Percentiles rank a stretch among this genome's conserved stretches.
Evolutionary conservation across 2,797 vertebrate species (phyloP).

Genomic region (Ataeniobius toweri): DNA sequence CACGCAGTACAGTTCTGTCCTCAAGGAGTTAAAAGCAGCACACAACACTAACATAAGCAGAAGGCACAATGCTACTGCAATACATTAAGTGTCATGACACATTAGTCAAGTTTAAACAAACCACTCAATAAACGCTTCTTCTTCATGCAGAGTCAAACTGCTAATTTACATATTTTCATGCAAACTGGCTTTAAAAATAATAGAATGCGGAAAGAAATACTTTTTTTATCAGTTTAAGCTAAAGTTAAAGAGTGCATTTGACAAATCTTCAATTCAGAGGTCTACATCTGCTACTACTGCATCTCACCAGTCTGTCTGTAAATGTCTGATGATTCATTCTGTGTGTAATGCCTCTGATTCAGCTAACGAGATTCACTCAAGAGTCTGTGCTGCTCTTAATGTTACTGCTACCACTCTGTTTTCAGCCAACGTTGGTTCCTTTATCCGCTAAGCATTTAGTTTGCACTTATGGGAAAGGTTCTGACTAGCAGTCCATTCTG

Average conservation of each 20-base stretch:
- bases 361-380: not conserved
- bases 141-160: not conserved
- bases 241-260: not conserved
- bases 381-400: not conserved
- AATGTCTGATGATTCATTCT: not conserved
- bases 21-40: no score
- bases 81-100: not conserved
- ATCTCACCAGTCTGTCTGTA: not conserved
- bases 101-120: not conserved
- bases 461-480: not conserved
- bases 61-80: no score
- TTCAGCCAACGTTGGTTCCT: not conserved
- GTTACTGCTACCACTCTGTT: not conserved
- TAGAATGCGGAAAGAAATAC: not conserved
- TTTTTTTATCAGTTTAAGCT: not conserved
- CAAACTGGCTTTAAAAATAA: not conserved
- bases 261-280: not conserved
- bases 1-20: no score
- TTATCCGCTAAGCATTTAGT: not conserved
- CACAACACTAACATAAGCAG: no score
- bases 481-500: not conserved
- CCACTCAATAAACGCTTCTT: not conserved
- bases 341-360: not conserved
- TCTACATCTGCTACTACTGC: not conserved
- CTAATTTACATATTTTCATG: not conserved